Evolutionary conservation across 2,888 invertebrate species (phyloP), one percentile per base, ranked within the genome.

Genomic region (Phengaris arion): DNA sequence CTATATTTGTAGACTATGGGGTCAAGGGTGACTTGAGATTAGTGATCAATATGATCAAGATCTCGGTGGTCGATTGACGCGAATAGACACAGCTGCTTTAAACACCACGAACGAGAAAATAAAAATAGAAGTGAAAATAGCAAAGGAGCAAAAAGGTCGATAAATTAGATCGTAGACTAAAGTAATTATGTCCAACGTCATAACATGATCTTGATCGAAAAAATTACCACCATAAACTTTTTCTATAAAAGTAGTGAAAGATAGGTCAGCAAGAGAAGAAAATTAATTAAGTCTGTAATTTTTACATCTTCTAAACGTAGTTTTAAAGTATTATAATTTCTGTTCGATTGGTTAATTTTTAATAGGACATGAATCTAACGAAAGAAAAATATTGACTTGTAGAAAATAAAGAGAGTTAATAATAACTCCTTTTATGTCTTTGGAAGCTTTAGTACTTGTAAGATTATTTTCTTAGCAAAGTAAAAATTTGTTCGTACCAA

Each of bases 1-100:
- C 12, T 54, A 8, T 54, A 54, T 54, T 54, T 54, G 12, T 54
- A 55, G n/a, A 22, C 10, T 59, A 22, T 1, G 59, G 22, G 59
- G 59, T 59, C 59, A 59, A 59, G 59, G 59, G 10, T 59, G 59
- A 59, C 59, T 59, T 59, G 15, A 59, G 59, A 59, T 59, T 59
- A 59, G 59, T 59, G 59, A 59, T 59, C 59, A 15, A 59, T 22
- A 59, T 59, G 59, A 59, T 59, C 10, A 59, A 59, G 59, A 59
- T 22, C 10, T 59, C 10, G 22, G 59, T 8, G 59, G 59, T 59
- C 59, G 59, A 10, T 22, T 22, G 59, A 22, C 59, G 59, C 59
- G 59, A 59, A 59, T 59, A 59, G 59, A 22, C 22, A 22, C 22
- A 15, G 15, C 59, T n/a, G 59, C 15, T 57, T 59, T 59, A 15